Evolutionary conservation across 2,113 vertebrate genomes (phyloP), one percentile per base, ranked within the genome.

Genomic region (Guaruba guarouba): DNA sequence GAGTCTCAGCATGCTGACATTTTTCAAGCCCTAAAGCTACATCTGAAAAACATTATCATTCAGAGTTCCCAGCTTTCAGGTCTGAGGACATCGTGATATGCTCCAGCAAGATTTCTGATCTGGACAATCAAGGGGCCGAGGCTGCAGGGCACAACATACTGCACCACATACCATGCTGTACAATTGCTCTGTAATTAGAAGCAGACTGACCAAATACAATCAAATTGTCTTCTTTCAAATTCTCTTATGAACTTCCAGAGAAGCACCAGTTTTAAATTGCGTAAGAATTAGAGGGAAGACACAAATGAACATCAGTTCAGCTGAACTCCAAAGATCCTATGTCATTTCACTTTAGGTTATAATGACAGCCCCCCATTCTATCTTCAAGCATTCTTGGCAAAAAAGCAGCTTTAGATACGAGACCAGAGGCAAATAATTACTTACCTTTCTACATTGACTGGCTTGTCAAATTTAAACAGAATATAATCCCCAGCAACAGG

Each of bases 391-490:
- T 39, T 54, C 29, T 61, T 44, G 41, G 46, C 14, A 27, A 95
- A 73, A 18, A 95, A 75, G 61, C 43, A 39, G 48, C 55, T 74
- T 95, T 68, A 79, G 28, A 43, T 62, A 22, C 1, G 31, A 90
- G 39, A 93, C 17, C 55, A 97, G 94, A 33, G 10, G 43, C 41
- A 87, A 69, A 76, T 13, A 78, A 91, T 71, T 85, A 94, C 98
- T 92, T 95, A 99, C 99, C 99, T 98, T 97, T 99, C 99, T 90
- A 99, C 98, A 96, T 98, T 99, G 95, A 99, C 98, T 59, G 99
- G 99, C 75, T 99, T 98, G 97, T 99, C 99, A 95, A 99, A 99
- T 97, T 99, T 99, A 95, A 99, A 99, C 54, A 99, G 98, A 93
- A 99, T 96, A 94, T 99, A 99, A 98, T 99, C 99, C 91, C 99